A percentile compares a stretch with the other conserved stretches of the same genome.
These are phyloP conservation scores for Chunga burmeisteri DNA, from an alignment of 2,113 vertebrate genomes.

Conservation along the genomic window DNA sequence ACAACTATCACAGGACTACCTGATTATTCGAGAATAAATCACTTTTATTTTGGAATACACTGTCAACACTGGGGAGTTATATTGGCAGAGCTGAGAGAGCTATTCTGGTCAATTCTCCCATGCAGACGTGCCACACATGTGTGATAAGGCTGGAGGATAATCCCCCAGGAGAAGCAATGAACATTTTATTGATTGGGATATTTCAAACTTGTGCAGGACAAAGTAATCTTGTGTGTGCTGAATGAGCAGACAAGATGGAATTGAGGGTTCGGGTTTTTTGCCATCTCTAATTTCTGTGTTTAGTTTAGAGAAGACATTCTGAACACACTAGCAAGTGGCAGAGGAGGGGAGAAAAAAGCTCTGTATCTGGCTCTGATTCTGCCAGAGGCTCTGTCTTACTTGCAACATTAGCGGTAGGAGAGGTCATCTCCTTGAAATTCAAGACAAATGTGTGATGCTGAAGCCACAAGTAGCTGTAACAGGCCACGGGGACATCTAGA, in stretches of 20 bases:
- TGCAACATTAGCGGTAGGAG: not conserved
- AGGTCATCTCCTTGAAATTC: not conserved
- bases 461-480: not conserved
- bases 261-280: not conserved
- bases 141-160: slow-evolving; percentile 4
- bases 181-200: slow-evolving; percentile 27
- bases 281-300: not conserved
- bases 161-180: slow-evolving; percentile 1
- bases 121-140: not conserved
- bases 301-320: not conserved
- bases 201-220: slow-evolving; percentile 6
- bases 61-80: not conserved
- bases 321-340: not conserved
- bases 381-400: not conserved
- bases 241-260: not conserved
- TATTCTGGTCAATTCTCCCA: slow-evolving; percentile 18
- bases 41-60: slow-evolving; percentile 31
- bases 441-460: not conserved
- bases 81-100: not conserved
- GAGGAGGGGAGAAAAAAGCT: not conserved
- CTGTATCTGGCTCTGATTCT: not conserved
- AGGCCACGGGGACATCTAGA: not conserved
- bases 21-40: slow-evolving; percentile 12
- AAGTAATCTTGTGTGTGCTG: not conserved
- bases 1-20: not conserved